Evolutionary conservation across 1,140 invertebrate species (phyloP).

Genomic region (Ericerus pela): DNA sequence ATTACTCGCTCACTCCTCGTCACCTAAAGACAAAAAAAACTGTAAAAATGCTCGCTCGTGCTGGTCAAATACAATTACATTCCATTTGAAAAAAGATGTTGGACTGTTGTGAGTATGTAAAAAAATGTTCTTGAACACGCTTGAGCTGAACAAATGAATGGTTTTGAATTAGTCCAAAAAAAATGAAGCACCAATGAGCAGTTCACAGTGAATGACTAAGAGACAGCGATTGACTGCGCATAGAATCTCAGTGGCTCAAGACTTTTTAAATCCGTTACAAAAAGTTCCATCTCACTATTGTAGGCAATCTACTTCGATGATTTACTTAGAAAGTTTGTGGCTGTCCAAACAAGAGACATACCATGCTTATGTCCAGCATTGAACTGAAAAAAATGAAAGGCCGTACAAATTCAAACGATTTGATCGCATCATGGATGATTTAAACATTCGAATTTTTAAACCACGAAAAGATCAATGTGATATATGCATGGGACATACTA

Average conservation of each 20-base stretch:
- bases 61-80: background rate
- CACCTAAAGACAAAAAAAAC: background rate
- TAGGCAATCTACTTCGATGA: background rate
- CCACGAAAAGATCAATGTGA: constrained; percentile 31
- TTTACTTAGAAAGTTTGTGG: constrained; percentile 8
- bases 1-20: background rate
- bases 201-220: background rate
- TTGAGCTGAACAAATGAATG: constrained; percentile 18
- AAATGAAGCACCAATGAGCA: background rate
- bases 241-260: no score
- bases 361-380: constrained; percentile 5
- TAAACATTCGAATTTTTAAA: constrained; percentile 24
- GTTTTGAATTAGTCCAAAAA: constrained; percentile 15
- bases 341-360: background rate
- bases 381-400: constrained; percentile 13
- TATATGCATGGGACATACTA: constrained; percentile 25
- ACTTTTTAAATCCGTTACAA: background rate
- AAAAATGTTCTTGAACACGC: constrained; percentile 16
- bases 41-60: background rate
- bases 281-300: constrained; percentile 6
- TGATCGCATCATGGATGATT: constrained; percentile 22
- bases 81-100: background rate
- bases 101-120: constrained; percentile 18
- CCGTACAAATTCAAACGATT: constrained; percentile 12
- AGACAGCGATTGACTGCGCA: no score